A percentile compares a stretch with the other conserved stretches of the same genome.
Evolutionary conservation across 1,140 invertebrate species (phyloP).

Genomic region (Macrobrachium nipponense): DNA sequence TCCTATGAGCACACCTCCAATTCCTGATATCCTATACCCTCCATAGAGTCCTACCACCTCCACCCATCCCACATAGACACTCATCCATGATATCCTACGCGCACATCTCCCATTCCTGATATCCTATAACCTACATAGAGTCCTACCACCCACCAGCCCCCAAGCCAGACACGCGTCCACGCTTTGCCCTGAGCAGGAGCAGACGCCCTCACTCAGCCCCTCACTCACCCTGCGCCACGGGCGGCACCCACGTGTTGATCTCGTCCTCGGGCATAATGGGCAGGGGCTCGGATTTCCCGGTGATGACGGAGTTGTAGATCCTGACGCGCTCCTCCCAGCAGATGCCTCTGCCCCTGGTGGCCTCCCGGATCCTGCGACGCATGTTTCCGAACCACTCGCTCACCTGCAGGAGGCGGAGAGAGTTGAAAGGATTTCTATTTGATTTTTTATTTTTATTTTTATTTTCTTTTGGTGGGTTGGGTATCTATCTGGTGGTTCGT

Average conservation of each 20-base stretch:
- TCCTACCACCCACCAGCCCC: not conserved
- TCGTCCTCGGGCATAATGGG: constrained; percentile 56
- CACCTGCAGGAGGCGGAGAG: constrained; percentile 37
- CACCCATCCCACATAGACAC: not conserved
- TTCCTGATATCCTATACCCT: too few species aligned
- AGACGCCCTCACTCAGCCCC: not conserved
- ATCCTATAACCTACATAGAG: too few species aligned
- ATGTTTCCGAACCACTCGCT: constrained; percentile 64
- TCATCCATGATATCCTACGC: too few species aligned
- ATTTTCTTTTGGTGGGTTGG: too few species aligned
- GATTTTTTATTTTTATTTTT: too few species aligned
- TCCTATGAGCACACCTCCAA: too few species aligned
- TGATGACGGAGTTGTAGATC: constrained; percentile 63
- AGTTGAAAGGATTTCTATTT: too few species aligned
- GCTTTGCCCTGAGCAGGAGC: too few species aligned
- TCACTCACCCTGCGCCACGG: constrained; percentile 35
- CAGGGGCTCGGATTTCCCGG: constrained; percentile 62
- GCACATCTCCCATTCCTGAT: too few species aligned
- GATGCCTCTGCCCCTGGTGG: constrained; percentile 45
- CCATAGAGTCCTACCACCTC: too few species aligned
- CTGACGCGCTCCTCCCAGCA: constrained; percentile 62
- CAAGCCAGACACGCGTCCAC: not conserved
- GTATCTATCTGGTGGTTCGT: too few species aligned
- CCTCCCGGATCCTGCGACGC: constrained; percentile 56
- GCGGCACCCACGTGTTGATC: constrained; percentile 62